Base-by-base conservation (phyloP, 2,113 vertebrate species). In the Psophia crepitans region DNA sequence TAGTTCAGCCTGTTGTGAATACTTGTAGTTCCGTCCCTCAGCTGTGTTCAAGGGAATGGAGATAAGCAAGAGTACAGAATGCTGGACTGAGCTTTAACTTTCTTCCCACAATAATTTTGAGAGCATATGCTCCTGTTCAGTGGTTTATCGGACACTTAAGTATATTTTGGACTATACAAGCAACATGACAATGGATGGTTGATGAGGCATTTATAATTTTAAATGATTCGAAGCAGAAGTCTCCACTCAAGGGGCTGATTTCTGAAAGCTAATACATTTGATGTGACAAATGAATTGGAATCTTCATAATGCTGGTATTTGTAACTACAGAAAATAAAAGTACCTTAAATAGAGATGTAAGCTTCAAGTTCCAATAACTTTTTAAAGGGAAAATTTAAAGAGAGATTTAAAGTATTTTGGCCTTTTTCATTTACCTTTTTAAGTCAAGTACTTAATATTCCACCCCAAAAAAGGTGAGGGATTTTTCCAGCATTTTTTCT, bases 401-500 rank as follows among this genome's bases (percentile, higher is more conserved):
- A n/a, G n/a, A n/a, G n/a, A n/a, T n/a, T n/a, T n/a, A n/a, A n/a
- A 83, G 2, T 73, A 53, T 68, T 68, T 88, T 77, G 41, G 4
- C 12, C 27, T 63, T 84, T 71, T 79, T 41, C 0, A 33, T 53
- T 80, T 83, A 53, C n/a, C 8, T 63, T 88, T 88, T 73, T 22
- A 80, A 73, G 16, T 35, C 16, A 84, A 81, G 10, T 39, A 71
- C 10, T 76, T 79, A 48, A 24, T 84, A 51, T 44, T 11, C 4
- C 8, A 8, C 2, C 0, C 6, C 11, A n/a, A 28, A 43, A 4
- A 57, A 18, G 19, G 48, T 9, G 2, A n/a, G n/a, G n/a, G n/a
- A n/a, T n/a, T n/a, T n/a, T n/a, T n/a, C n/a, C n/a, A n/a, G n/a
- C n/a, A n/a, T 66, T 79, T 60, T 44, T 56, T 43, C 43, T 24